Evolutionary conservation across 1,140 invertebrate species (phyloP).

Genomic region (Cephus cinctus): DNA sequence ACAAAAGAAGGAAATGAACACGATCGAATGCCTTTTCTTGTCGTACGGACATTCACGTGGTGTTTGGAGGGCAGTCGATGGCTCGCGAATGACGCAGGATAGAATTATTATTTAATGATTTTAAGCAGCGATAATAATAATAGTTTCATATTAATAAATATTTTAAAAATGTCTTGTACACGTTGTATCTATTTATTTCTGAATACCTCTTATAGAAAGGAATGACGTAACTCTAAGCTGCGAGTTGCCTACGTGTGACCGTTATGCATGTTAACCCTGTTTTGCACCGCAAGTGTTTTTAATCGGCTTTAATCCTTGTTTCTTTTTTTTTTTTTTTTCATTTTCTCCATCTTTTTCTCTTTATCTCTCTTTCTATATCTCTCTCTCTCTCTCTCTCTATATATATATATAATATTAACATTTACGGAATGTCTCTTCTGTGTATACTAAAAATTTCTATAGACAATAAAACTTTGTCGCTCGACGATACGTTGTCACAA

Average conservation of each 20-base stretch:
- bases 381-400: too few species aligned
- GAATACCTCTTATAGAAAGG: conserved; percentile 30
- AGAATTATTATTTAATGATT: conserved; percentile 47
- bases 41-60: too few species aligned
- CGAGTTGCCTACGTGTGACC: neutral
- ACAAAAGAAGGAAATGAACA: conserved; percentile 13
- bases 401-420: too few species aligned
- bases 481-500: too few species aligned
- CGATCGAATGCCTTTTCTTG: conserved; percentile 21
- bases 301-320: too few species aligned
- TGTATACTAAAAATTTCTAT: too few species aligned
- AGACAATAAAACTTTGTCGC: too few species aligned
- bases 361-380: too few species aligned
- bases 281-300: neutral
- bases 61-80: conserved; percentile 44
- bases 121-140: conserved; percentile 51
- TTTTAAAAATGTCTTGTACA: conserved; percentile 46
- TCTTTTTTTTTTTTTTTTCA: too few species aligned
- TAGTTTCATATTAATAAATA: conserved; percentile 53
- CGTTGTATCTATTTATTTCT: conserved; percentile 48
- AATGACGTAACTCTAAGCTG: neutral
- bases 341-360: too few species aligned
- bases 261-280: neutral
- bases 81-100: conserved; percentile 29
- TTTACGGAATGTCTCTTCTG: too few species aligned